Conservation (phyloP, 2,113 vertebrate species). For the Pelobates fuscus region DNA sequence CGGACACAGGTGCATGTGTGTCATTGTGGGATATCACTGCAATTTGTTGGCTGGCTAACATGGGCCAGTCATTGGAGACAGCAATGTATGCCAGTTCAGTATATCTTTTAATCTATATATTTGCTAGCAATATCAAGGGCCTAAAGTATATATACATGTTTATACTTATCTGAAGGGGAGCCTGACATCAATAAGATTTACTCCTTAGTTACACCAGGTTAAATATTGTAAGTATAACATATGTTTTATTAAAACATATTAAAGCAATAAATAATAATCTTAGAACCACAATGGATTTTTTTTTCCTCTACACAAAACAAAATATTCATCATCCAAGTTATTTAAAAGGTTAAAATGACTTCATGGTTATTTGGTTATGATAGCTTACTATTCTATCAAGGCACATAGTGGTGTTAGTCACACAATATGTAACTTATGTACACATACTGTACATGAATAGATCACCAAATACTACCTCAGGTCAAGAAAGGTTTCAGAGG, state of each 20-base stretch:
- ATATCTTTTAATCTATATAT: no score
- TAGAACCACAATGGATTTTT: constrained; percentile 5
- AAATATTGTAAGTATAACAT: not conserved
- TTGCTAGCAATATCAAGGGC: no score
- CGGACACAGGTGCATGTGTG: no score
- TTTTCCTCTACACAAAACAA: not conserved
- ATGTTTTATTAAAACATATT: constrained; percentile 36
- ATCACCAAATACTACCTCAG: constrained; percentile 58
- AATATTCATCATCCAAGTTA: not conserved
- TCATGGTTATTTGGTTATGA: constrained; percentile 33
- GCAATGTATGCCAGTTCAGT: no score
- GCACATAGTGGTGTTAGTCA: constrained; percentile 43
- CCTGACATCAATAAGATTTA: no score
- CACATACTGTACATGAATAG: constrained; percentile 56
- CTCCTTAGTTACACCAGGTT: no score
- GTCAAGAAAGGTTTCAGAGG: constrained; percentile 55
- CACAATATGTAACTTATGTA: constrained; percentile 61
- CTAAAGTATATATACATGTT: no score
- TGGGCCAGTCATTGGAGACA: no score
- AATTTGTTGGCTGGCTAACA: no score
- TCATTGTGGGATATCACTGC: no score
- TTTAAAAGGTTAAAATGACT: constrained; percentile 48
- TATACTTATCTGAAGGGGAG: no score
- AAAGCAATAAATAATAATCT: constrained; percentile 38
- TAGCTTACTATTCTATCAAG: constrained; percentile 30